Base-by-base conservation (phyloP, 2,797 vertebrate genomes). In the Bradypodion ventrale region DNA sequence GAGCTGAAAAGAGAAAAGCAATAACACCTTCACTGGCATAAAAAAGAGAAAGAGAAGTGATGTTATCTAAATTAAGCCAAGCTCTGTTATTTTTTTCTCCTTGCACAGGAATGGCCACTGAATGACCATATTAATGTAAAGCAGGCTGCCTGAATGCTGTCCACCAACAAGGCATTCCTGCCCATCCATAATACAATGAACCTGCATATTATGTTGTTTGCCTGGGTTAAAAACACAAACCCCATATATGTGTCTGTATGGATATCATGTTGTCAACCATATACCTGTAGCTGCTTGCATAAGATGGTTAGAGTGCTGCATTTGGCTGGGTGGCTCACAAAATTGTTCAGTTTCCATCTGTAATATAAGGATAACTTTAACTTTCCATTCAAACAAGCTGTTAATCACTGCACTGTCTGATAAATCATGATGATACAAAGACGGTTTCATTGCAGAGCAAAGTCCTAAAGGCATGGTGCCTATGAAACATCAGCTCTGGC, bases 101-200 rank as follows among this genome's bases (percentile, higher is more conserved):
- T 75, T 60, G 1, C 1, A 68, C 0, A 56, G 19, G 12, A 12
- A 1, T 56, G 0, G 44, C 52, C 70, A 40, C 66, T 7, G 75
- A 65, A 87, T 0, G 78, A 80, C 73, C 84, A 13, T 87, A 49
- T 15, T 82, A 79, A 69, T 46, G 21, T 8, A 52, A 42, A 65
- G 29, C 60, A 44, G 27, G 25, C 27, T 25, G 10, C 40, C 29
- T 16, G 7, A 65, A 78, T 42, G 40, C 7, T 21, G 27, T 44
- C 42, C 9, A 40, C 13, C 37, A 23, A 62, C 21, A 29, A 59
- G 35, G 3, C 21, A 37, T n/a, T n/a, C n/a, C n/a, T n/a, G 72
- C 16, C 29, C 72, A 52, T 5, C 27, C 19, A 37, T 25, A 42
- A 29, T 7, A 44, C 60, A 44, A 19, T 44, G 37, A 78, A 40